Evolutionary conservation across 2,888 invertebrate species (phyloP).

Genomic region (Callosobruchus maculatus): DNA sequence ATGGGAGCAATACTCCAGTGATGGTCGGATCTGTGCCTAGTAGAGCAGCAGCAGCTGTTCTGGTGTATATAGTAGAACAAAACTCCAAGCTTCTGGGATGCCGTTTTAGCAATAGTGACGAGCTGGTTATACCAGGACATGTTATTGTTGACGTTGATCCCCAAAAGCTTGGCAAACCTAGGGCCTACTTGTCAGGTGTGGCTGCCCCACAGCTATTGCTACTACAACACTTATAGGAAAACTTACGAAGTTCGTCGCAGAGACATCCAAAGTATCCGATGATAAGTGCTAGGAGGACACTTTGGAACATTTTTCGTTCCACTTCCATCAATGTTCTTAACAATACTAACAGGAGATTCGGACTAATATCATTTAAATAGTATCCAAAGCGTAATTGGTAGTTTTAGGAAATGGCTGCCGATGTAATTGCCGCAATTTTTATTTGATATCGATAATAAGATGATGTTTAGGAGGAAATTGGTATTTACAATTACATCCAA

Average conservation of each 20-base stretch:
- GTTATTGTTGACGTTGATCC: too few species aligned
- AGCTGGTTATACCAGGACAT: too few species aligned
- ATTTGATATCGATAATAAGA: not conserved
- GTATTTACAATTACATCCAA: not conserved
- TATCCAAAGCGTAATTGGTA: not conserved
- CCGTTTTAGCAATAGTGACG: too few species aligned
- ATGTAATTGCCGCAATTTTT: not conserved
- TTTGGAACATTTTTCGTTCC: not conserved
- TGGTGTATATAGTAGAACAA: too few species aligned
- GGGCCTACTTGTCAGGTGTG: too few species aligned
- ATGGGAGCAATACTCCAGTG: too few species aligned
- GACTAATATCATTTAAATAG: not conserved
- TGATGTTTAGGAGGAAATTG: not conserved
- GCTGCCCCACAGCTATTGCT: too few species aligned
- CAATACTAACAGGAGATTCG: not conserved
- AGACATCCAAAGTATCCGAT: not conserved
- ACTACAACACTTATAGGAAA: too few species aligned
- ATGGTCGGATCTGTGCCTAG: too few species aligned
- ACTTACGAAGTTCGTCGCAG: not conserved
- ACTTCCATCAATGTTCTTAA: not conserved
- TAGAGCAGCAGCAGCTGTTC: too few species aligned
- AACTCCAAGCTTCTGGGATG: too few species aligned
- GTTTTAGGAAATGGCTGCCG: not conserved
- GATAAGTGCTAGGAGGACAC: not conserved
- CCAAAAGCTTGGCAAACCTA: too few species aligned